phyloP scores from a whole-genome alignment of 1,140 invertebrate genomes.

The Ctenoplectra terminalis region DNA sequence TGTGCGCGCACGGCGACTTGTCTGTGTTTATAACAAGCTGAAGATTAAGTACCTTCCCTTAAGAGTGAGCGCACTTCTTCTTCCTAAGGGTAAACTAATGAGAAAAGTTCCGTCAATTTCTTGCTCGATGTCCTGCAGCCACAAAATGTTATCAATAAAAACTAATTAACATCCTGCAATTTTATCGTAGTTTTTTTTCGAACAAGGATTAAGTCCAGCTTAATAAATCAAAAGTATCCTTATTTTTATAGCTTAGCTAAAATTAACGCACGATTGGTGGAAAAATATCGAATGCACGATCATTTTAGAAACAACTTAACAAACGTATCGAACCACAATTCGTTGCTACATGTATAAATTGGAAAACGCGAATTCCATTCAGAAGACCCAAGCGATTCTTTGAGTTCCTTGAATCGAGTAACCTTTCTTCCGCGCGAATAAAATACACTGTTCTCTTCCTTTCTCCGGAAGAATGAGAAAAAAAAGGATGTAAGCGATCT shows the following conservation, averaged over 20 bases:
- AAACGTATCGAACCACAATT: background rate
- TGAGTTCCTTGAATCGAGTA: background rate
- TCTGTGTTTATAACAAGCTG: background rate
- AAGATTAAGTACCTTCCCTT: constrained; percentile 4
- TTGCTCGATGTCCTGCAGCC: background rate
- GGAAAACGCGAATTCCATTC: background rate
- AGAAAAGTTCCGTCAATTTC: constrained; percentile 8
- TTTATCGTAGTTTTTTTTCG: no score
- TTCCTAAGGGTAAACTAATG: background rate
- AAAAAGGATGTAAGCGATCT: background rate
- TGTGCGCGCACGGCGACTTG: background rate
- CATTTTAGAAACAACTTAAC: background rate
- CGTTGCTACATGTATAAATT: no score
- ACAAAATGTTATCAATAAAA: constrained; percentile 11
- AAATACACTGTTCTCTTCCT: no score
- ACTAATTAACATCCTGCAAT: no score
- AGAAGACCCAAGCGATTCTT: background rate
- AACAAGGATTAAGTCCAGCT: no score
- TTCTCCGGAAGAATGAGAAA: background rate
- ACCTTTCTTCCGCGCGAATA: background rate
- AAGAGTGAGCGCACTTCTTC: background rate
- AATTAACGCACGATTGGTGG: no score
- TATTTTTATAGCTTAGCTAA: no score
- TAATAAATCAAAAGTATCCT: no score
- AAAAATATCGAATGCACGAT: no score